Conservation (phyloP, 2,113 vertebrate species). For the Solea senegalensis region DNA sequence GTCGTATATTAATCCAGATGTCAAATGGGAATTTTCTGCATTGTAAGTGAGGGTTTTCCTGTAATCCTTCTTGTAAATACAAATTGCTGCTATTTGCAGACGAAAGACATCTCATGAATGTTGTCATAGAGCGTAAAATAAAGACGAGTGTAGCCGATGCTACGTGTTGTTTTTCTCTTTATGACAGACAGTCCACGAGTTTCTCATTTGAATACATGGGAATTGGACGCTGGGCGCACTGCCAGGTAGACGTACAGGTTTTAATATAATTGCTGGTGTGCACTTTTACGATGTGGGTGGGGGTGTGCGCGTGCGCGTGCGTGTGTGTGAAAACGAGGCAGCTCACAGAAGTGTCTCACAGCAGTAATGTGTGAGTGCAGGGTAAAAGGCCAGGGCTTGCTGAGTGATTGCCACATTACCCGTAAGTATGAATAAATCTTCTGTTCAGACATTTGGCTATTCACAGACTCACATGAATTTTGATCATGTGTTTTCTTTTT, state of each 20-base stretch:
- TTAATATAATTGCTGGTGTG: constrained; percentile 24
- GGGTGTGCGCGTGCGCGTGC: constrained; percentile 32
- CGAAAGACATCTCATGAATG: neutral
- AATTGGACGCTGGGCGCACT: constrained; percentile 1
- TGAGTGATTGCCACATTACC: constrained; percentile 70
- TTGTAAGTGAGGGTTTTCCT: constrained; percentile 31
- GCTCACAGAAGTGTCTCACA: constrained; percentile 63
- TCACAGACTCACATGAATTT: constrained; percentile 69
- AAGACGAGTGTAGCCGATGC: too few species aligned
- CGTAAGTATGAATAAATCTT: constrained; percentile 72
- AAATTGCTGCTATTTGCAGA: constrained; percentile 15
- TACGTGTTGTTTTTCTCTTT: neutral
- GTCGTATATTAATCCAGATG: neutral
- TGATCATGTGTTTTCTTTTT: constrained; percentile 71
- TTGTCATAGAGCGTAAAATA: too few species aligned
- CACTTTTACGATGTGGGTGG: constrained; percentile 46
- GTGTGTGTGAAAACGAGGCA: neutral
- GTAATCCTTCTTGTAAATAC: constrained; percentile 46
- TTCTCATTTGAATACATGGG: constrained; percentile 3
- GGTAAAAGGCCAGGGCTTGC: constrained; percentile 53
- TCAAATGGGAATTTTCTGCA: neutral
- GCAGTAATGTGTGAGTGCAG: constrained; percentile 30
- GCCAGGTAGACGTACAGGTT: constrained; percentile 38
- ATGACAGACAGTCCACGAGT: neutral
- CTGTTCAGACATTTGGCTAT: constrained; percentile 67